Conservation (phyloP, 2,888 invertebrate genomes). For the Lasius platythorax region DNA sequence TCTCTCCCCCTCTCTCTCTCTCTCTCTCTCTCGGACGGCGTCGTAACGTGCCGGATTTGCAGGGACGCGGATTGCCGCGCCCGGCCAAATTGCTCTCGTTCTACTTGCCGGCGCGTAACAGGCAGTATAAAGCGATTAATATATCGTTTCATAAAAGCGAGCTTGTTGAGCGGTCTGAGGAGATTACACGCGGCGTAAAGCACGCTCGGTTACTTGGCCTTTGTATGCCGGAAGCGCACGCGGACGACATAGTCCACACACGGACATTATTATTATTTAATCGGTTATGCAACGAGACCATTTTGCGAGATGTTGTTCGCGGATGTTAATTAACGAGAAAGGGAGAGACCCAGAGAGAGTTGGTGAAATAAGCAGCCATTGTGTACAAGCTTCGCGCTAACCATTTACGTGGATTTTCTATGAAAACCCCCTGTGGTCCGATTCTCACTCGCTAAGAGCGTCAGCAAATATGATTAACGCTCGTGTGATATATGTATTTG, state of each 20-base stretch:
- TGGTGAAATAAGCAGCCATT: not conserved
- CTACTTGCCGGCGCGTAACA: conserved; percentile 51
- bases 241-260: not conserved
- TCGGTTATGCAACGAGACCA: conserved; percentile 1
- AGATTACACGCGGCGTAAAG: conserved; percentile 39
- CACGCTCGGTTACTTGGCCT: conserved; percentile 24
- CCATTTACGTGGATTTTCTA: not conserved
- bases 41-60: conserved; percentile 52
- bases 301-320: not conserved
- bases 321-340: conserved; percentile 13
- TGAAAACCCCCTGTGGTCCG: not conserved
- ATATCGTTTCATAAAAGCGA: conserved; percentile 48
- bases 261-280: conserved; percentile 15
- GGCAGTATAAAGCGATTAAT: conserved; percentile 48
- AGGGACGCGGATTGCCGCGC: conserved; percentile 31
- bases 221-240: not conserved
- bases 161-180: conserved; percentile 37
- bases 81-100: conserved; percentile 49
- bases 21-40: not conserved
- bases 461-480: not conserved
- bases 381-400: not conserved
- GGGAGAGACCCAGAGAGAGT: not conserved
- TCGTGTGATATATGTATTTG: not conserved
- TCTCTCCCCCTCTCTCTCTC: too few species aligned
- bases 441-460: not conserved